These are phyloP conservation scores for Hanleya hanleyi DNA, from an alignment of 2,888 invertebrate species.

Conservation along the genomic window DNA sequence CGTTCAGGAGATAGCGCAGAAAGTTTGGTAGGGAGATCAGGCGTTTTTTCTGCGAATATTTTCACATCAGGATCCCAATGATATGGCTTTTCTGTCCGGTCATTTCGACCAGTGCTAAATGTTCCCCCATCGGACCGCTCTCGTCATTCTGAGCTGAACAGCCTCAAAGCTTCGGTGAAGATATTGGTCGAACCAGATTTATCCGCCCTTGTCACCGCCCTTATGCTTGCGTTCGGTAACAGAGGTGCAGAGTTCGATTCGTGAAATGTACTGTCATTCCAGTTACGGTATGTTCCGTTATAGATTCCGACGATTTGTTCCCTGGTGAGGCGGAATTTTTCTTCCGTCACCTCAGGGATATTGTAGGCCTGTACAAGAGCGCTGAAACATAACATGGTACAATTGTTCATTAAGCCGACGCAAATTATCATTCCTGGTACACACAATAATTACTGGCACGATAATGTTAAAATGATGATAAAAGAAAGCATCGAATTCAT, in stretches of 20 bases:
- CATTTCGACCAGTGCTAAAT: background rate
- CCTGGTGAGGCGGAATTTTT: slow-evolving; percentile 39
- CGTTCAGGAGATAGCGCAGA: too few species aligned
- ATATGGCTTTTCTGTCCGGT: slow-evolving; percentile 13
- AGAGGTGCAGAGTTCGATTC: slow-evolving; percentile 42
- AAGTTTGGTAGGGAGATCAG: too few species aligned
- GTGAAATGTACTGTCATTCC: slow-evolving; percentile 56
- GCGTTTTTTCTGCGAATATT: slow-evolving; percentile 48
- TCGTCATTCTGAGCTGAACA: slow-evolving; percentile 53
- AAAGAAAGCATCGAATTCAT: too few species aligned
- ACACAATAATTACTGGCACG: too few species aligned
- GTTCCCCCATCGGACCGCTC: background rate
- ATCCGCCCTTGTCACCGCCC: slow-evolving; percentile 59
- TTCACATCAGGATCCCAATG: slow-evolving; percentile 46
- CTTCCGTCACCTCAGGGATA: slow-evolving; percentile 44
- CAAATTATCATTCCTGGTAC: too few species aligned
- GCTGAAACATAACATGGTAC: slow-evolving; percentile 55
- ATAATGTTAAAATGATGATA: too few species aligned
- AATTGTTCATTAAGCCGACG: too few species aligned
- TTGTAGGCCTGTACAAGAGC: slow-evolving; percentile 62
- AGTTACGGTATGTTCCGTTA: slow-evolving; percentile 57
- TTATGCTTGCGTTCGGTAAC: slow-evolving; percentile 51
- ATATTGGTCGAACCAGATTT: slow-evolving; percentile 66
- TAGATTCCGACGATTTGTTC: slow-evolving; percentile 64
- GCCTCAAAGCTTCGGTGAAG: slow-evolving; percentile 60